These are phyloP conservation scores for Sapajus apella DNA, from an alignment of 2,113 vertebrate species.

Conservation along the genomic window DNA sequence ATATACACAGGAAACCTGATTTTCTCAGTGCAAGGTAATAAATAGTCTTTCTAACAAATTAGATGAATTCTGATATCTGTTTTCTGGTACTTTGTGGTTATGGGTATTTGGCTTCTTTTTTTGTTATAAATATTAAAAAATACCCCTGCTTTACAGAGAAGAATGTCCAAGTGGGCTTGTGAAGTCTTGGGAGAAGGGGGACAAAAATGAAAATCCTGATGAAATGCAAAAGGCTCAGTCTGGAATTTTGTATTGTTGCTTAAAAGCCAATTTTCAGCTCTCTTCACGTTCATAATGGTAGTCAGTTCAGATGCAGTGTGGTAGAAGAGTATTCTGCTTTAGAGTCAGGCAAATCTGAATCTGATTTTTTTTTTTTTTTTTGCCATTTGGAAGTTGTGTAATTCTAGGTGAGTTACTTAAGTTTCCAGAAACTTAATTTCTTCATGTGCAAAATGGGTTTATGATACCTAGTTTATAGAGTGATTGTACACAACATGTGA, in stretches of 20 bases:
- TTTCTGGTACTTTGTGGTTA: constrained; percentile 74
- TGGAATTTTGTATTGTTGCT: background rate
- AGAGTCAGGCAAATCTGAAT: background rate
- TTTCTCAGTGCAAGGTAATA: constrained; percentile 82
- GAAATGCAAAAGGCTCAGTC: background rate
- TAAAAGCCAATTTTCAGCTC: background rate
- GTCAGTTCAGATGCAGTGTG: background rate
- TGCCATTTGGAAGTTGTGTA: background rate
- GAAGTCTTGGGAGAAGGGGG: background rate
- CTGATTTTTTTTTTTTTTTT: background rate
- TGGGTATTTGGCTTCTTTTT: constrained; percentile 48
- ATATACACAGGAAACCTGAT: constrained; percentile 79
- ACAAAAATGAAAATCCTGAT: background rate
- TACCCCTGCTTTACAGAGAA: constrained; percentile 55
- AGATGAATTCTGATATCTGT: constrained; percentile 77
- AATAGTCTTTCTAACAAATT: constrained; percentile 83
- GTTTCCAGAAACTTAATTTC: background rate
- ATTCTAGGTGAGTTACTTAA: background rate
- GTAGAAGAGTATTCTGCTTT: background rate
- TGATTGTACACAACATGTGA: background rate
- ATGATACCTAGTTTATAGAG: background rate
- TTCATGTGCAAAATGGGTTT: constrained; percentile 1
- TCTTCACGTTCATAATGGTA: background rate
- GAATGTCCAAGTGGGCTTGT: constrained; percentile 62
- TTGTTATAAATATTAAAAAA: constrained; percentile 58